These are phyloP conservation scores for Myopa testacea DNA, from an alignment of 2,888 invertebrate species.

Conservation along the genomic window DNA sequence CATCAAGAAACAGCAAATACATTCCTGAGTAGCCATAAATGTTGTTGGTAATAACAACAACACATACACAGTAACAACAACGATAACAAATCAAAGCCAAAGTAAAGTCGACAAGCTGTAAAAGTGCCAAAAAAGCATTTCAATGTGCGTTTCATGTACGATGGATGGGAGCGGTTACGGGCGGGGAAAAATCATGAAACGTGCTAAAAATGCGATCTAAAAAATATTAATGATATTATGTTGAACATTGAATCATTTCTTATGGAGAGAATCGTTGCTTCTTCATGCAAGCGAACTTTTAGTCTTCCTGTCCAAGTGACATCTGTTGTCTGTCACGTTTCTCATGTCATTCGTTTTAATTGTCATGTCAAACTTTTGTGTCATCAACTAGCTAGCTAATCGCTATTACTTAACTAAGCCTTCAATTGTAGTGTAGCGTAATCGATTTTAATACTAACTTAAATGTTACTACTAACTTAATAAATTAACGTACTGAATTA, in stretches of 20 bases:
- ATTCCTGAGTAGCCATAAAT: conserved; percentile 56
- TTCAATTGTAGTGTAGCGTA: neutral
- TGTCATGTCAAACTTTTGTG: conserved; percentile 11
- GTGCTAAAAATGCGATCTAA: neutral
- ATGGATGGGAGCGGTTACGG: too few relatives aligned
- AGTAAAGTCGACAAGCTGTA: conserved; percentile 30
- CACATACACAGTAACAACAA: neutral
- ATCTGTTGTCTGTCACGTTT: too few relatives aligned
- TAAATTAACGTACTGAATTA: neutral
- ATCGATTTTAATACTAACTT: neutral
- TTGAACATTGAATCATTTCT: conserved; percentile 56
- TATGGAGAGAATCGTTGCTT: too few relatives aligned
- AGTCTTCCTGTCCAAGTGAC: too few relatives aligned
- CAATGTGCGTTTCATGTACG: neutral
- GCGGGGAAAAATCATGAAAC: too few relatives aligned
- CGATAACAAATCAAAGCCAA: conserved; percentile 24
- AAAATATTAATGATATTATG: conserved; percentile 54
- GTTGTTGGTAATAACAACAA: conserved; percentile 3
- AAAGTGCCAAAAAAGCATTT: conserved; percentile 29
- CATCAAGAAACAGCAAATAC: conserved; percentile 67
- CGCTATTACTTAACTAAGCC: too few relatives aligned
- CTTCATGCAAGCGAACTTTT: neutral
- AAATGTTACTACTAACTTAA: neutral
- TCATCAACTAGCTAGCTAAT: conserved; percentile 1
- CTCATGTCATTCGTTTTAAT: neutral